Conservation (phyloP, 1,140 invertebrate genomes). For the Neuroterus valhalla region DNA sequence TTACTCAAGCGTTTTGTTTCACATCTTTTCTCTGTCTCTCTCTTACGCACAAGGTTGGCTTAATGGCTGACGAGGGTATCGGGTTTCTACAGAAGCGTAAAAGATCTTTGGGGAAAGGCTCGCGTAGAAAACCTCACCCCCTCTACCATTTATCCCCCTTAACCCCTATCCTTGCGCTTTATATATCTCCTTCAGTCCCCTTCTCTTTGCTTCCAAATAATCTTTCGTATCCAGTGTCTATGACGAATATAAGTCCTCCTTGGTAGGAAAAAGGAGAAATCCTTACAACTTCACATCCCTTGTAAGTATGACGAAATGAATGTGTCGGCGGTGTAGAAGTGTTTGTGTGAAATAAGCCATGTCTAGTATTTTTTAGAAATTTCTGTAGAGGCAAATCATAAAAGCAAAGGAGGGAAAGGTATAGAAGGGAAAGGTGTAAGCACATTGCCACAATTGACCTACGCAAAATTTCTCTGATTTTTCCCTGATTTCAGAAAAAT, state of each 20-base stretch:
- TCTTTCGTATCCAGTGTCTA: not conserved
- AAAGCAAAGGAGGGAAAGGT: too few species aligned
- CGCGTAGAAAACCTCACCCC: slow-evolving; percentile 44
- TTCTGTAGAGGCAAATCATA: too few species aligned
- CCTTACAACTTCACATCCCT: not conserved
- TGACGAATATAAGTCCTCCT: slow-evolving; percentile 38
- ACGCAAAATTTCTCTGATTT: too few species aligned
- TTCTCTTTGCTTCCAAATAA: slow-evolving; percentile 17
- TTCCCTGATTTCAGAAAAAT: too few species aligned
- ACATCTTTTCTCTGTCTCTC: slow-evolving; percentile 55
- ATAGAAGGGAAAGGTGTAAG: too few species aligned
- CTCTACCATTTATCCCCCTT: slow-evolving; percentile 45
- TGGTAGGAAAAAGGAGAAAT: slow-evolving; percentile 35
- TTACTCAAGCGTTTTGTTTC: slow-evolving; percentile 45
- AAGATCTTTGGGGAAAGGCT: slow-evolving; percentile 59
- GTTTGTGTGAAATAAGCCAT: too few species aligned
- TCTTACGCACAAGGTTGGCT: slow-evolving; percentile 52
- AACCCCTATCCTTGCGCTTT: not conserved
- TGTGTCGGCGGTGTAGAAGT: too few species aligned
- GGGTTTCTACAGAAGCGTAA: slow-evolving; percentile 68
- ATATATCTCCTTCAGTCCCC: slow-evolving; percentile 33
- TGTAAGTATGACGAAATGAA: too few species aligned
- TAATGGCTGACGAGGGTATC: slow-evolving; percentile 68
- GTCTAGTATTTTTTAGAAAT: too few species aligned
- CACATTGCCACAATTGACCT: too few species aligned